These are phyloP conservation scores for Sus scrofa DNA, from an alignment of 2,113 vertebrate species.

Conservation along the genomic window DNA sequence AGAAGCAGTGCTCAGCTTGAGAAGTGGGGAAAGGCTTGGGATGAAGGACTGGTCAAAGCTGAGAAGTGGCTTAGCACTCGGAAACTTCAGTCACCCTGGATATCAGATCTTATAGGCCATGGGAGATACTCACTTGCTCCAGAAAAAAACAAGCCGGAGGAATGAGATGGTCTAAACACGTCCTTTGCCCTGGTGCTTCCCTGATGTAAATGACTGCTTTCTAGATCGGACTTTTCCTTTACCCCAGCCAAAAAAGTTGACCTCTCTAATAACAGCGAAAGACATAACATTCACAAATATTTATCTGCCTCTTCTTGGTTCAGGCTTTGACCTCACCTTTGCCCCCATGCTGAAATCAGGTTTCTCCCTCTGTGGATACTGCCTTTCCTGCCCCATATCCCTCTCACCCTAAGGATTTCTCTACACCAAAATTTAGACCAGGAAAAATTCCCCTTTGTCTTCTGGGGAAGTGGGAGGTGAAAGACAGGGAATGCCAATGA, in stretches of 20 bases:
- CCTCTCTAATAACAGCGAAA: neutral
- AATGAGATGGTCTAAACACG: neutral
- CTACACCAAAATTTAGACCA: neutral
- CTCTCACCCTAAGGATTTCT: neutral
- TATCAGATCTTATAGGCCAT: neutral
- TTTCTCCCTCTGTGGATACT: neutral
- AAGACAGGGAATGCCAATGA: neutral
- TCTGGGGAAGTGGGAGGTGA: neutral
- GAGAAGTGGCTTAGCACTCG: neutral
- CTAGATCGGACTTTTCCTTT: neutral
- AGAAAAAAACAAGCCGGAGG: slow-evolving; percentile 16
- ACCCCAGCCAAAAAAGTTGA: neutral
- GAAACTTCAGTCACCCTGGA: neutral
- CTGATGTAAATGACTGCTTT: neutral
- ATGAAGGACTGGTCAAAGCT: neutral
- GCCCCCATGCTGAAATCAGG: neutral
- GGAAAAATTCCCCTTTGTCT: neutral
- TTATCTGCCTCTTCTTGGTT: slow-evolving; percentile 17
- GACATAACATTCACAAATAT: slow-evolving; percentile 48
- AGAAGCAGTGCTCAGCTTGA: neutral
- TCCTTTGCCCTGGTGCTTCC: neutral
- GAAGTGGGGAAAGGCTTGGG: neutral
- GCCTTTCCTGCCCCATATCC: neutral
- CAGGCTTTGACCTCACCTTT: slow-evolving; percentile 41
- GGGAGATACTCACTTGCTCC: neutral